Base-by-base conservation (phyloP, 2,113 vertebrate genomes). In the Sander vitreus region DNA sequence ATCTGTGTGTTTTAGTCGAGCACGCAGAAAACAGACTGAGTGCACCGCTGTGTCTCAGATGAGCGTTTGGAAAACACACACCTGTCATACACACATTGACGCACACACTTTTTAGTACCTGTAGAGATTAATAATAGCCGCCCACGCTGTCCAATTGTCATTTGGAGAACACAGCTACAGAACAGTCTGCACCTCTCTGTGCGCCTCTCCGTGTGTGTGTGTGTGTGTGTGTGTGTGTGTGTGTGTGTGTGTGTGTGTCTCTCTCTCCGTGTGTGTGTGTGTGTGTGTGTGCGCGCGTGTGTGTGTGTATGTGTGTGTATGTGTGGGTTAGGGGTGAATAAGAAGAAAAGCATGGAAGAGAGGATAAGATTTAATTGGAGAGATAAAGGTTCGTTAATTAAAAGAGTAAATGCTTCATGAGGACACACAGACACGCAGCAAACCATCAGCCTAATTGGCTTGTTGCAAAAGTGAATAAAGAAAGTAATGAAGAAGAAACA, bases 121-220 rank as follows among this genome's bases (percentile, higher is more conserved):
- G 78, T 39, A 51, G 73, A 88, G 86, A 89, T 88, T 85, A 89
- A 92, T 90, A 86, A 91, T 50, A 43, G 63, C 71, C 62, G 21
- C 81, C 89, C 71, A 88, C 68, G 7, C 23, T n/a, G 57, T 10
- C 64, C 67, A 75, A 76, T 70, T 81, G 67, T 84, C 54, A 69
- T 63, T 8, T 73, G 53, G 36, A 54, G 54, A 83, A 66, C 16
- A 65, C 33, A 67, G 64, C 30, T 33, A 39, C 33, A 36, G 66
- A 85, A 71, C 48, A 48, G 51, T 16, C 14, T 67, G 67, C 43
- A 39, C 19, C 18, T 60, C 14, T 30, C 0, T 60, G 18, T 53
- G 48, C 48, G 43, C 33, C 60, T 36, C 47, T 21, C 11, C 43
- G 23, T 66, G 45, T 73, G 59, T 13, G n/a, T 53, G 18, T 14